Base-by-base conservation (phyloP, 2,113 vertebrate species). In the Xyliphius kryptos region DNA sequence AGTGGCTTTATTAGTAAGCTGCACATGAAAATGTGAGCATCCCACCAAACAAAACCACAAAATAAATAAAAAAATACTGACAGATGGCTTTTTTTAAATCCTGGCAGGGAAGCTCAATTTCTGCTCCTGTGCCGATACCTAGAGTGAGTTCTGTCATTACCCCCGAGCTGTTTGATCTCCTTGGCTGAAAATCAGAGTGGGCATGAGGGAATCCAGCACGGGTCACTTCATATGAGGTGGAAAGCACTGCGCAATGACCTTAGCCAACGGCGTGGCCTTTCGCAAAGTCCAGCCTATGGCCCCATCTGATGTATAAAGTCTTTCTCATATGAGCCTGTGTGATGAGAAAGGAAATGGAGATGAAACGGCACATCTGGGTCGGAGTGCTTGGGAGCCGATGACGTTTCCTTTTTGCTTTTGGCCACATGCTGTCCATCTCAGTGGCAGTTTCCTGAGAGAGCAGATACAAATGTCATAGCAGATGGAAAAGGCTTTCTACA, bases 91-190 rank as follows among this genome's bases (percentile, higher is more conserved):
- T 49, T 56, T 22, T 56, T 59, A n/a, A 22, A 46, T 47, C 21
- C n/a, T 41, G 16, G 56, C 10, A 20, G 36, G 56, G 19, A 7
- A 63, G 61, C 9, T 9, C 19, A 13, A 15, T 19, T 66, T 26
- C 47, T 36, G 37, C 13, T 57, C 26, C 20, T 52, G 38, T 37
- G 21, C 17, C 40, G 54, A 32, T 21, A 47, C 44, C 50, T 63
- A 49, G 38, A 36, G 20, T 26, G 38, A 43, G 51, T 46, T 36
- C 46, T 54, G 54, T 69, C 58, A 54, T 51, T 69, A 60, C 51
- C 21, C 50, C 22, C 37, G 43, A 50, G 19, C 38, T 67, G 59
- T 76, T 78, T 80, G 77, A 78, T 74, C 64, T 70, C 32, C 15
- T 20, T 55, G 40, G 62, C 43, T 67, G 51, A 17, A 71, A 66